Conservation (phyloP, 2,888 invertebrate genomes). For the Neria commutata region DNA sequence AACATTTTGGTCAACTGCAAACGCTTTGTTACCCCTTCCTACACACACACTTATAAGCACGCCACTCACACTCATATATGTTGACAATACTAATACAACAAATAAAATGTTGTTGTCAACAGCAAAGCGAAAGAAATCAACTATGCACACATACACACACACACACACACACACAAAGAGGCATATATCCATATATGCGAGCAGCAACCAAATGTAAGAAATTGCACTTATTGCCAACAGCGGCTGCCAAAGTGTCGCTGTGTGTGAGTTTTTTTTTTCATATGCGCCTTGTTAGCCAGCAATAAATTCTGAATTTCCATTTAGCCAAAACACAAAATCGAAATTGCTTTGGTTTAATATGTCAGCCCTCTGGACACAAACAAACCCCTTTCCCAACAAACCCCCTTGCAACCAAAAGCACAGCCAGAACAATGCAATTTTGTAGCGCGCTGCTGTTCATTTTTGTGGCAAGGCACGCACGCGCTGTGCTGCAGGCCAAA, state of each 20-base stretch:
- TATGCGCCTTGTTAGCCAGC: not conserved
- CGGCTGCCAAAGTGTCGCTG: too few species aligned
- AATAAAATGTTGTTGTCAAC: conserved; percentile 2
- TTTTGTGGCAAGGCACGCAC: too few species aligned
- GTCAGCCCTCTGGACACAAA: too few species aligned
- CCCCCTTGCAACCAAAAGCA: not conserved
- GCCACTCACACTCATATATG: conserved; percentile 17
- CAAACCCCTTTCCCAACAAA: too few species aligned
- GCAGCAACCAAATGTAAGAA: too few species aligned
- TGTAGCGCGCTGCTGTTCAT: too few species aligned
- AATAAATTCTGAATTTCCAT: not conserved
- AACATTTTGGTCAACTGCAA: conserved; percentile 38
- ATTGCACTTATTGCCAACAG: too few species aligned
- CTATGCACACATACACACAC: not conserved
- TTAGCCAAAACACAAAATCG: too few species aligned
- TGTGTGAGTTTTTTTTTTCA: not conserved
- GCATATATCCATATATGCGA: too few species aligned
- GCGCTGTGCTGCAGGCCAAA: too few species aligned
- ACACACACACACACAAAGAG: not conserved
- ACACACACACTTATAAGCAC: conserved; percentile 12
- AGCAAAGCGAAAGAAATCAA: not conserved
- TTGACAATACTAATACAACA: conserved; percentile 12
- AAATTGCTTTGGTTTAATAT: too few species aligned
- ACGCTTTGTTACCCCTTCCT: conserved; percentile 30
- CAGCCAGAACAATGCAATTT: not conserved